Conservation (phyloP, 1,140 invertebrate genomes). For the Globodera ellingtonae region DNA sequence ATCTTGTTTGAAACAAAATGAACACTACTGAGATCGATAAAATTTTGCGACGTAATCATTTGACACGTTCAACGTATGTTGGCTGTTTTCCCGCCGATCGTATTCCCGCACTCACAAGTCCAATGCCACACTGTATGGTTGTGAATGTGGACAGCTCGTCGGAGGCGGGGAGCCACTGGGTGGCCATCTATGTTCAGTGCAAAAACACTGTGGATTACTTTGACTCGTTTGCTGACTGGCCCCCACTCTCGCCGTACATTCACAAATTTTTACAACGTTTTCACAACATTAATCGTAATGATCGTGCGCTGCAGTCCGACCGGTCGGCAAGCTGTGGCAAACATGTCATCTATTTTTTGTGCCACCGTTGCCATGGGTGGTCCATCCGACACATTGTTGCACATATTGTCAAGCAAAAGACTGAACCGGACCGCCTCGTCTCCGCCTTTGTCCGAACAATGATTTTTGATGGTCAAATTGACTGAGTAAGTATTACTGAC, state of each 20-base stretch:
- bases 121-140: background rate
- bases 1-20: background rate
- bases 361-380: background rate
- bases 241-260: background rate
- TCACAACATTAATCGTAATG: background rate
- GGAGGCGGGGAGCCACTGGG: background rate
- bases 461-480: background rate
- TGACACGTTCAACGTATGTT: background rate
- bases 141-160: background rate
- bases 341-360: background rate
- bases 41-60: background rate
- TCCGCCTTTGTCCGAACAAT: background rate
- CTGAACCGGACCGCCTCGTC: background rate
- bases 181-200: background rate
- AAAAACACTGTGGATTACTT: background rate
- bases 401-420: background rate
- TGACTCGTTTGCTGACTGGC: background rate
- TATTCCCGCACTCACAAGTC: background rate
- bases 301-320: background rate
- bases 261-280: background rate
- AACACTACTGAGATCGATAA: conserved; percentile 16
- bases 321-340: background rate
- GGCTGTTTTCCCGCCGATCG: background rate
- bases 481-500: background rate
- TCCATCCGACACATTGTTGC: background rate